Evolutionary conservation across 2,113 vertebrate genomes (phyloP).

Genomic region (Pseudorhombus dupliciocellatus): DNA sequence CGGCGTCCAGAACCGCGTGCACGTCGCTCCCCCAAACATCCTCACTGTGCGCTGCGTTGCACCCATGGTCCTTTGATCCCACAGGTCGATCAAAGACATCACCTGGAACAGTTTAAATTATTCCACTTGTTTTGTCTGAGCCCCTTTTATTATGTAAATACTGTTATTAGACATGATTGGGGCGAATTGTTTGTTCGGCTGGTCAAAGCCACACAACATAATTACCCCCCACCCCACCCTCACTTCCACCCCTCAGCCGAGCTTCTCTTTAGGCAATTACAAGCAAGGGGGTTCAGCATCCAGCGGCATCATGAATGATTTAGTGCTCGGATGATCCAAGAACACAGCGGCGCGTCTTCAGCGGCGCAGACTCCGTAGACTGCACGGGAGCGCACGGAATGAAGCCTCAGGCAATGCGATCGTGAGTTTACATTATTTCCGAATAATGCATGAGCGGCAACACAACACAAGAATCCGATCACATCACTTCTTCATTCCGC

Average conservation of each 20-base stretch:
- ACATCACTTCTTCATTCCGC: background rate
- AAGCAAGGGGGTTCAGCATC: constrained; percentile 38
- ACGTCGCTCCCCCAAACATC: too few relatives aligned
- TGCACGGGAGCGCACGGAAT: background rate
- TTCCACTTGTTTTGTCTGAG: background rate
- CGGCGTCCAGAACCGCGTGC: background rate
- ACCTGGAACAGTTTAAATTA: background rate
- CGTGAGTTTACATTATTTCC: constrained; percentile 9
- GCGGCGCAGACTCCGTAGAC: background rate
- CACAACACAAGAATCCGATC: background rate
- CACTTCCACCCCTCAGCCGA: background rate
- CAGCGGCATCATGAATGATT: constrained; percentile 58
- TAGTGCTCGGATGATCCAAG: constrained; percentile 39
- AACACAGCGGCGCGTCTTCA: constrained; percentile 20
- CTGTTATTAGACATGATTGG: background rate
- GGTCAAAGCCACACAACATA: background rate
- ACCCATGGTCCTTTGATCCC: too few relatives aligned
- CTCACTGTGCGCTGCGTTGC: too few relatives aligned
- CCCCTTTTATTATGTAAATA: background rate
- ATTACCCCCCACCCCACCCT: background rate
- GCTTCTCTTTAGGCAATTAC: constrained; percentile 3
- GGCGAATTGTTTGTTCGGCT: background rate
- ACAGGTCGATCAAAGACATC: too few relatives aligned
- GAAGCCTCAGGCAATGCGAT: constrained; percentile 4
- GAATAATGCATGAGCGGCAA: constrained; percentile 17